Evolutionary conservation across 2,797 vertebrate genomes (phyloP), one percentile per base, ranked within the genome.

Genomic region (Enteromius trimaculatus): DNA sequence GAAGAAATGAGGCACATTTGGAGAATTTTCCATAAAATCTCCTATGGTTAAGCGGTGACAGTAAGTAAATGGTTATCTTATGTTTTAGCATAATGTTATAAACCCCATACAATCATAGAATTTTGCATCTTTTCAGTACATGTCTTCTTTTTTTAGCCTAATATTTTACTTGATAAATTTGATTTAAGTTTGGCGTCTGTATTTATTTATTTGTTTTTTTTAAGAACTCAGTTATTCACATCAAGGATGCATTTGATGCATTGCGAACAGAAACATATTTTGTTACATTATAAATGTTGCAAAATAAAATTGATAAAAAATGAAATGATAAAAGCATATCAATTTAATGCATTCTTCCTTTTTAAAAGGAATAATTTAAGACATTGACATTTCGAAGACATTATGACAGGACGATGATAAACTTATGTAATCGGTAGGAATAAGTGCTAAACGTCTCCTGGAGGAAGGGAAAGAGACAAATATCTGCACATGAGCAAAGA

Each of bases 401-500:
- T 88, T 85, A 86, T 76, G 60, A 37, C 26, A 47, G 13, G 34
- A 42, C 84, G 84, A 82, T 86, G 49, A 84, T 74, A 82, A 58
- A 58, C 51, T 82, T 77, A 87, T 85, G 86, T 83, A 79, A 88
- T 86, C 51, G 77, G 64, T 49, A 77, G 76, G 68, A 80, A 84
- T 89, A 78, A 88, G 82, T 84, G 77, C 39, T 72, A 44, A 80
- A 83, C 26, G 23, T 80, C 53, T 65, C 51, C 49, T 16, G 16
- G 31, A 71, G 29, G 29, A 76, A 42, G 17, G 72, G 17, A 53
- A 58, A 39, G 51, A 37, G 51, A 76, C 21, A 23, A 55, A 44
- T 49, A 64, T 37, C 26, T 44, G 23, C 21, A 60, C 34, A 37
- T 37, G 5, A 6, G 34, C 34, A 37, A 37, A n/a, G n/a, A n/a